These are phyloP conservation scores for Terebella lapidaria DNA, from an alignment of 2,888 invertebrate species.

Conservation along the genomic window DNA sequence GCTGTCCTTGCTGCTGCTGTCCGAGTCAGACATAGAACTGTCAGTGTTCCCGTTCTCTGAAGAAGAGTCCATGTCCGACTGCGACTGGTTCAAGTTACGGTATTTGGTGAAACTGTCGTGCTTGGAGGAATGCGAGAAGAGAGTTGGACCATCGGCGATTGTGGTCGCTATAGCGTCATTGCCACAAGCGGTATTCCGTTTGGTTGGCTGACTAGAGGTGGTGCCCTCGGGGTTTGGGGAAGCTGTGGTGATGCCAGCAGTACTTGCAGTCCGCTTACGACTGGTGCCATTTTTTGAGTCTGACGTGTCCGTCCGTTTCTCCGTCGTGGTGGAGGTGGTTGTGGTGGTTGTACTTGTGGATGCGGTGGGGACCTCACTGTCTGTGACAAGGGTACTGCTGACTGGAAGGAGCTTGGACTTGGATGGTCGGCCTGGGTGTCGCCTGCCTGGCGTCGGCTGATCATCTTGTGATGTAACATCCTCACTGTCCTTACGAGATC, in stretches of 20 bases:
- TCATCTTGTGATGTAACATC: not conserved
- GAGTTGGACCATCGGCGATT: not conserved
- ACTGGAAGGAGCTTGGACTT: not conserved
- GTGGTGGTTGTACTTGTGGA: not conserved
- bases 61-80: conserved; percentile 43
- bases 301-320: not conserved
- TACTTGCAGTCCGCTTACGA: not conserved
- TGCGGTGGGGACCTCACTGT: not conserved
- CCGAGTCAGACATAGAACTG: conserved; percentile 35
- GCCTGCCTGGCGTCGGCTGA: not conserved
- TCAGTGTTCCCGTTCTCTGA: conserved; percentile 45
- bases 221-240: not conserved
- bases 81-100: conserved; percentile 39
- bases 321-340: not conserved
- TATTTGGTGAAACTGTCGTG: conserved; percentile 57
- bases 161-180: not conserved
- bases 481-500: not conserved
- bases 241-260: not conserved
- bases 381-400: no score
- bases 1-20: conserved; percentile 11
- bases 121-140: not conserved
- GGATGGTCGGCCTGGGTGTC: not conserved
- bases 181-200: not conserved
- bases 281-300: not conserved
- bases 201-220: not conserved